A percentile compares a stretch with the other conserved stretches of the same genome.
Conservation (phyloP, 2,113 vertebrate genomes). For the Hepsetus odoe region DNA sequence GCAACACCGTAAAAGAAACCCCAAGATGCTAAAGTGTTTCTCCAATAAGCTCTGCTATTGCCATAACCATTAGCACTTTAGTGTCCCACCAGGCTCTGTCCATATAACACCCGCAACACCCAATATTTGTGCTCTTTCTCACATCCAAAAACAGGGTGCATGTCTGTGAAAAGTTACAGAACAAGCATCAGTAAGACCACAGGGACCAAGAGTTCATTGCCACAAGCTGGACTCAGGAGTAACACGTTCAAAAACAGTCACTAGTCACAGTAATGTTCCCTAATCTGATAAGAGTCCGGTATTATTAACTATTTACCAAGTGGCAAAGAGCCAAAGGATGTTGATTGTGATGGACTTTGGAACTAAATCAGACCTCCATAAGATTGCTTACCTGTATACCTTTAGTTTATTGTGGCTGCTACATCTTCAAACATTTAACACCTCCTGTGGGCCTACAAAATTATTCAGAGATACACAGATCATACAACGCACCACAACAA, state of each 20-base stretch:
- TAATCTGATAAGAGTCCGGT: too few relatives aligned
- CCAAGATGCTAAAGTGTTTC: constrained; percentile 10
- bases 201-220: constrained; percentile 33
- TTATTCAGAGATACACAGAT: too few relatives aligned
- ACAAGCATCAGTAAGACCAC: constrained; percentile 38
- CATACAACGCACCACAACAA: too few relatives aligned
- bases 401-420: too few relatives aligned
- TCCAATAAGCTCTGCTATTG: constrained; percentile 26
- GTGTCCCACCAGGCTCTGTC: constrained; percentile 5
- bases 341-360: too few relatives aligned
- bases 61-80: constrained; percentile 44
- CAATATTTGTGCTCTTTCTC: constrained; percentile 46
- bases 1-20: constrained; percentile 12
- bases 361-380: too few relatives aligned
- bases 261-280: background rate
- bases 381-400: too few relatives aligned
- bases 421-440: too few relatives aligned
- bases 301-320: too few relatives aligned
- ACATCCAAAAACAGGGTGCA: constrained; percentile 32
- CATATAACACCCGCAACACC: constrained; percentile 35
- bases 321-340: too few relatives aligned
- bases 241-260: constrained; percentile 12
- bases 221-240: constrained; percentile 14
- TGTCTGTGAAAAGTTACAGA: constrained; percentile 26
- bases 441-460: too few relatives aligned